Evolutionary conservation across 1,140 invertebrate species (phyloP), one percentile per base, ranked within the genome.

Genomic region (Lepidurus apus): DNA sequence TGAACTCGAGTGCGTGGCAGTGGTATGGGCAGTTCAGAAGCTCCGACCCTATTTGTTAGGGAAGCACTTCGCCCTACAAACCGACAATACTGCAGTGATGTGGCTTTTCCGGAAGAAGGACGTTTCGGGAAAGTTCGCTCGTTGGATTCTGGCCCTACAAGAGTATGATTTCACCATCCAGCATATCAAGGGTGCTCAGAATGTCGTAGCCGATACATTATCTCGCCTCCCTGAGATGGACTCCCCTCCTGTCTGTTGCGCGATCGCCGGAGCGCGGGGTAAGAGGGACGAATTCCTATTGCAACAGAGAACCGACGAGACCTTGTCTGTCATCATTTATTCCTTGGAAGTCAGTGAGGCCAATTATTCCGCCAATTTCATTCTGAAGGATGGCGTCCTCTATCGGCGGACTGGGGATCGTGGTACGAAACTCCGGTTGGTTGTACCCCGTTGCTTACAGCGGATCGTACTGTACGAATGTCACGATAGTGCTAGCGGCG

Each of bases 101-200:
- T 9, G 21, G 42, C n/a, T 74, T 8, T 11, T 74, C 21, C 0
- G n/a, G 73, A 74, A 74, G 42, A 74, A 8, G 73, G 73, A 9
- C 7, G 8, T 74, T 9, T 26, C 9, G 7, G n/a, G 73, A 10
- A 74, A 74, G 42, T 74, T 74, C 17, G n/a, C 21, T 8, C 9
- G 9, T 9, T 74, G 73, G 73, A 8, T 17, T 43, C 17, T 83
- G 9, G 6, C 45, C 10, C 77, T 84, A 17, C 81, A 83, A 80
- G 73, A 74, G 9, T 74, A 9, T 17, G 9, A 74, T 74, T 74
- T 74, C 73, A n/a, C 9, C 24, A 74, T 74, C 1, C 17, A 8
- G 73, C 73, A 85, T 76, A 80, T 80, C 65, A 24, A 65, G 73
- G 26, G 34, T 13, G 42, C n/a, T 42, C 34, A 17, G 17, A 75